These are phyloP conservation scores for Coturnix japonica DNA, from an alignment of 2,113 vertebrate species.

Conservation along the genomic window DNA sequence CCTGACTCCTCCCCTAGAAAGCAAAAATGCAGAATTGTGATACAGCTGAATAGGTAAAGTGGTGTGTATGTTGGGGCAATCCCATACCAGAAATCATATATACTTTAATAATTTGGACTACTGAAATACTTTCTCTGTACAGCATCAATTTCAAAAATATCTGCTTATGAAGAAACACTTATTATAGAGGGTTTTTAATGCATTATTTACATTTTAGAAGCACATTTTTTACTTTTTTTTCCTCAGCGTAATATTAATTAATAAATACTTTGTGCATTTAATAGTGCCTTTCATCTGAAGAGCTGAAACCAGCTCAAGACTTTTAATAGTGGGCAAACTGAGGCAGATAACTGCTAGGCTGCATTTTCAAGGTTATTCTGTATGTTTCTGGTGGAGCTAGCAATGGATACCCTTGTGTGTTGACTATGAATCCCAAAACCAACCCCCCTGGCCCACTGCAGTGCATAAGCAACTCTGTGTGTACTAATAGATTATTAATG, in stretches of 20 bases:
- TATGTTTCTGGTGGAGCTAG: not conserved
- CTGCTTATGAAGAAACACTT: not conserved
- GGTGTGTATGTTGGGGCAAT: not conserved
- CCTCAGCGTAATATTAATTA: not conserved
- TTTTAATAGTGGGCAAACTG: not conserved
- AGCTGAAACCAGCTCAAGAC: not conserved
- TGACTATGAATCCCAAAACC: not conserved
- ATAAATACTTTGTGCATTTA: not conserved
- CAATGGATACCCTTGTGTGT: rapidly evolving
- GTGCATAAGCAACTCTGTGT: not conserved
- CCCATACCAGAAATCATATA: not conserved
- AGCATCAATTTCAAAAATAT: constrained; percentile 1
- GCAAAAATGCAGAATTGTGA: not conserved
- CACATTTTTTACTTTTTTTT: not conserved
- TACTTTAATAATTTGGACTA: not conserved
- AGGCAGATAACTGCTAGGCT: not conserved
- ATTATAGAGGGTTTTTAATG: not conserved
- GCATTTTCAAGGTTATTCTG: not conserved
- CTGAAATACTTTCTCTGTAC: not conserved
- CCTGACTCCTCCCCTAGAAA: not conserved
- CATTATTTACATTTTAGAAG: constrained; percentile 48
- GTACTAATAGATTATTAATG: constrained; percentile 4
- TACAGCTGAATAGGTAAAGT: constrained; percentile 4
- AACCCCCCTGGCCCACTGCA: not conserved
- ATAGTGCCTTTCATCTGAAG: not conserved